Percentiles rank a stretch among this genome's conserved stretches.
Evolutionary conservation across 2,888 invertebrate species (phyloP).

Genomic region (Aethes cnicana): DNA sequence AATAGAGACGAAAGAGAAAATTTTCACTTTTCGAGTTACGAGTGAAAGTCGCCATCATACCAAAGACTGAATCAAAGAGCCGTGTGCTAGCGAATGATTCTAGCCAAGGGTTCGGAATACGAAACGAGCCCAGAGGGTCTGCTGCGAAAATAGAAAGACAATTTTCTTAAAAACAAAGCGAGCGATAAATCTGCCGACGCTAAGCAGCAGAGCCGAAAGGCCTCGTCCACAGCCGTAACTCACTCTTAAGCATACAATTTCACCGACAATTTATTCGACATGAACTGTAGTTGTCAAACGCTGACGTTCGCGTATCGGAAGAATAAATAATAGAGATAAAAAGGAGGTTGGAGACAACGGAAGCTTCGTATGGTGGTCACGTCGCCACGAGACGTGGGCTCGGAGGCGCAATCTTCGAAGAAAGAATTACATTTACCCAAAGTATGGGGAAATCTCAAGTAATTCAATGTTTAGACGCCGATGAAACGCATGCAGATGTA

Average conservation of each 20-base stretch:
- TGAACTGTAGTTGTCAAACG: constrained; percentile 79
- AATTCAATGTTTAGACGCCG: constrained; percentile 71
- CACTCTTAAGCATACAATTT: constrained; percentile 70
- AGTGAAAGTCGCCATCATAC: constrained; percentile 13
- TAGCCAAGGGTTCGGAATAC: constrained; percentile 9
- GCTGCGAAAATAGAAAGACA: constrained; percentile 50
- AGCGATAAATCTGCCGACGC: constrained; percentile 65
- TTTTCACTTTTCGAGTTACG: constrained; percentile 37
- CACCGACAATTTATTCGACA: constrained; percentile 75
- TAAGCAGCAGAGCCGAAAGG: constrained; percentile 59
- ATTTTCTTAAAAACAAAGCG: constrained; percentile 60
- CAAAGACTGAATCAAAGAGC: constrained; percentile 10
- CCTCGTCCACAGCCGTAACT: constrained; percentile 70
- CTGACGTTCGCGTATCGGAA: constrained; percentile 73
- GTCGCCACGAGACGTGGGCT: constrained; percentile 57
- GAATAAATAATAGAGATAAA: constrained; percentile 77
- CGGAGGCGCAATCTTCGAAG: constrained; percentile 73
- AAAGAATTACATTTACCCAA: constrained; percentile 79
- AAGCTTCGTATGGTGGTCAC: constrained; percentile 71
- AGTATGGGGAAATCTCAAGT: constrained; percentile 72
- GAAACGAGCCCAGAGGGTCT: constrained; percentile 33
- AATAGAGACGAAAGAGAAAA: constrained; percentile 43
- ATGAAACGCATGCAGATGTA: constrained; percentile 54
- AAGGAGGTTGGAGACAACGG: constrained; percentile 67
- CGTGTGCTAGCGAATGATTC: constrained; percentile 6